Evolutionary conservation across 2,888 invertebrate genomes (phyloP).

Genomic region (Allacma fusca): DNA sequence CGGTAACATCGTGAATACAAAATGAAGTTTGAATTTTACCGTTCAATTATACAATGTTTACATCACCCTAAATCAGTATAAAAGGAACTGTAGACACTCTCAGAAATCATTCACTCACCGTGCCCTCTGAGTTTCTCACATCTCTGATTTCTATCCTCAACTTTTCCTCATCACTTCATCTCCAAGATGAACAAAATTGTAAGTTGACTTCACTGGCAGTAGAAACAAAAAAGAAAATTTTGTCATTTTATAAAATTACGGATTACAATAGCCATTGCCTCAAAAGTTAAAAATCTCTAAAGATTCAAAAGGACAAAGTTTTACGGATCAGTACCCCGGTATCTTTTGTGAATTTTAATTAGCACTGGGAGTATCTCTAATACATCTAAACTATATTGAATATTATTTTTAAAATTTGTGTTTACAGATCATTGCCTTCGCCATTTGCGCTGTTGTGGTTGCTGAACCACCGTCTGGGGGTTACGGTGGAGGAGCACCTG

Average conservation of each 20-base stretch:
- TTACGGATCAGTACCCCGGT: too few species aligned
- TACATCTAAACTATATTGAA: too few species aligned
- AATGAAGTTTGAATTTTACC: background rate
- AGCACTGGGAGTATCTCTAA: too few species aligned
- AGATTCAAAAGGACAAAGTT: too few species aligned
- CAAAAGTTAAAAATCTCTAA: too few species aligned
- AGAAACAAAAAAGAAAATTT: background rate
- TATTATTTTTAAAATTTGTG: background rate
- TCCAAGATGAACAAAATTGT: conserved; percentile 36
- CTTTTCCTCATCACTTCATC: background rate
- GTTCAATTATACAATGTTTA: conserved; percentile 20
- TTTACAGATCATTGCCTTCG: conserved; percentile 53
- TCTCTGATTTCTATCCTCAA: background rate
- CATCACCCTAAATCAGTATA: conserved; percentile 30
- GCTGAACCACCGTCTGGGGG: conserved; percentile 54
- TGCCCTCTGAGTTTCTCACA: conserved; percentile 37
- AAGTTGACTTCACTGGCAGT: background rate
- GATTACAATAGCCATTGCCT: too few species aligned
- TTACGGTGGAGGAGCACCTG: background rate
- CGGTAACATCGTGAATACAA: background rate
- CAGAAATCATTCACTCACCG: conserved; percentile 35
- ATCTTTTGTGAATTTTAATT: too few species aligned
- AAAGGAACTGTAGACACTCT: conserved; percentile 20
- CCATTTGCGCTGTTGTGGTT: conserved; percentile 52
- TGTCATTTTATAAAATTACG: too few species aligned